Evolutionary conservation across 2,113 vertebrate species (phyloP), one percentile per base, ranked within the genome.

Genomic region (Ammodytes dubius): DNA sequence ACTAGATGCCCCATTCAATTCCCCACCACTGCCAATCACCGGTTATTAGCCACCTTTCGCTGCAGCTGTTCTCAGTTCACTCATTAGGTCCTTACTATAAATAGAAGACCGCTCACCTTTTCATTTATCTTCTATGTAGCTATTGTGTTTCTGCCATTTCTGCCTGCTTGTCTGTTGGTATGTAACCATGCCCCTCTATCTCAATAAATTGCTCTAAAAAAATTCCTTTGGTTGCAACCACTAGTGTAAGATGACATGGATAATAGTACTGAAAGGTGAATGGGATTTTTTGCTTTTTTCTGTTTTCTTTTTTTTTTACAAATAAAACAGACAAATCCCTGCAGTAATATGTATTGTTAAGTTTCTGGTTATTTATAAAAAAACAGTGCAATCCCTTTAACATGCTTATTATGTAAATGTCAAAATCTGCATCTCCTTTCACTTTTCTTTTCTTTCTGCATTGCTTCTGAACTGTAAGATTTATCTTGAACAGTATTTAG

Each of bases 401-500:
- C 6, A 54, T 59, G 27, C 35, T 70, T 42, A 63, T 1, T 3
- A 45, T 43, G 59, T 59, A 54, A 59, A 71, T 27, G 42, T 43
- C 63, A 67, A 58, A 53, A 15, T 43, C 7, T 53, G 19, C 47
- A 43, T 52, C 13, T 75, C 12, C 59, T 50, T 52, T 45, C 73
- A 77, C 49, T 56, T 42, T 27, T 6, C 47, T 27, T 9, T 69
- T 43, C 49, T 37, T 15, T 40, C 54, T 46, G 47, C 19, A 6
- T 67, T 40, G n/a, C 68, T 53, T 71, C 19, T 81, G 60, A 77
- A 77, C 76, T 76, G 65, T 81, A 57, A 84, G 69, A 27, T 52
- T 37, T 61, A 81, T 82, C 49, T 77, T 54, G 68, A 71, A 49
- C 78, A 77, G 73, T 67, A 64, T 86, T 86, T 79, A 81, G 67